Base-by-base conservation (phyloP, 2,113 vertebrate species). In the Herpetotheres cachinnans region DNA sequence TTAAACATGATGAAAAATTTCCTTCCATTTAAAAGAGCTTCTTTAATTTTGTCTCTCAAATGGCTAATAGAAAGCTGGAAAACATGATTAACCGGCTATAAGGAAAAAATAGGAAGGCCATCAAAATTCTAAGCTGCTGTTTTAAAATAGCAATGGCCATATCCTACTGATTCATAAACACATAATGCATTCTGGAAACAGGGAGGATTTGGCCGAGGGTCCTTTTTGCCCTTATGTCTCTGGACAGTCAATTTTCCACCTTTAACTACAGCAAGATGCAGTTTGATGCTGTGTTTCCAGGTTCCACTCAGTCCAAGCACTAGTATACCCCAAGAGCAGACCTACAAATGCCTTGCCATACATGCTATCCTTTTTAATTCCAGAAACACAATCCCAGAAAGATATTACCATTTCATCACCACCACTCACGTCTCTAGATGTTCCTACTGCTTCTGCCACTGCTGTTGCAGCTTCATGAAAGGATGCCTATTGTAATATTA, bases 361-460 rank as follows among this genome's bases (percentile, higher is more conserved):
- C 0, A 0, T 8, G 18, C 21, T 38, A 0, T 46, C 38, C 27
- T 81, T 83, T 26, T 32, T 50, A 38, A 54, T 47, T 79, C 61
- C 65, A 83, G 59, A 66, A 89, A 32, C 4, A 5, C 12, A 52
- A 14, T 14, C 61, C 30, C 67, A 74, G 40, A 89, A 84, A 46
- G 16, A 20, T 2, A 40, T 44, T 36, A 25, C 54, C 52, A 13
- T 72, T 50, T 81, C 72, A 22, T 10, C 22, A 34, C 17, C 54
- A 38, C 29, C n/a, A 36, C 20, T 24, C 20, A 7, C 3, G 16
- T 34, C 22, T 82, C 24, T 5, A 38, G 47, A 29, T 34, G 22
- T 40, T 78, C 47, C 70, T 38, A 56, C 15, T 2, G 0, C 67
- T 86, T 71, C 86, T 70, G 82, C 26, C 38, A 27, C 61, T 25